phyloP scores from a whole-genome alignment of 2,113 vertebrate species.

The Notothenia rossii region DNA sequence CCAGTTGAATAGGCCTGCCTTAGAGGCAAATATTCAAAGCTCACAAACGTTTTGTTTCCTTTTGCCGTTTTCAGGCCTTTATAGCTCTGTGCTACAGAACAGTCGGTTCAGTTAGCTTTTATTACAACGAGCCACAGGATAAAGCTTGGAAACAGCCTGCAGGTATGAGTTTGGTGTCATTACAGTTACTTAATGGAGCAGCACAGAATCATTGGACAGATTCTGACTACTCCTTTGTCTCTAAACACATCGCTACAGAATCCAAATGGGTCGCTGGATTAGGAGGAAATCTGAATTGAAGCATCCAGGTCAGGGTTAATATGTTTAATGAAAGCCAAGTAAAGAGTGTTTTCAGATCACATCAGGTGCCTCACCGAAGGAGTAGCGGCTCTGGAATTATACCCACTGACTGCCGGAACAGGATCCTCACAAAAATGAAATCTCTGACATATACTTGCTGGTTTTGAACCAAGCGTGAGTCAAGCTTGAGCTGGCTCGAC shows the following conservation, averaged over 20 bases:
- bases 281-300: slow-evolving; percentile 9
- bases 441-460: slow-evolving; percentile 5
- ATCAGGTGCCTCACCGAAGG: slow-evolving; percentile 21
- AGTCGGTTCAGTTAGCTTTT: not conserved
- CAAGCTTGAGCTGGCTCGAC: not conserved
- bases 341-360: slow-evolving; percentile 23
- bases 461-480: slow-evolving; percentile 22
- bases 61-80: not conserved
- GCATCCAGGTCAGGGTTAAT: not conserved
- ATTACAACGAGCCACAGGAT: not conserved
- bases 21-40: slow-evolving; percentile 7
- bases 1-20: too few species aligned
- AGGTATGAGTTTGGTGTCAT: slow-evolving; percentile 40
- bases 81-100: not conserved
- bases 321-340: not conserved
- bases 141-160: slow-evolving; percentile 25
- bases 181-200: slow-evolving; percentile 8
- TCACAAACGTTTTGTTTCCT: not conserved
- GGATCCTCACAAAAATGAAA: not conserved
- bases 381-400: slow-evolving; percentile 52
- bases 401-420: slow-evolving; percentile 7
- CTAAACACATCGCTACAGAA: not conserved
- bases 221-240: not conserved
- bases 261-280: not conserved
- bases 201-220: slow-evolving; percentile 19